Evolutionary conservation across 2,888 invertebrate genomes (phyloP), one percentile per base, ranked within the genome.

Genomic region (Saturnia japonica): DNA sequence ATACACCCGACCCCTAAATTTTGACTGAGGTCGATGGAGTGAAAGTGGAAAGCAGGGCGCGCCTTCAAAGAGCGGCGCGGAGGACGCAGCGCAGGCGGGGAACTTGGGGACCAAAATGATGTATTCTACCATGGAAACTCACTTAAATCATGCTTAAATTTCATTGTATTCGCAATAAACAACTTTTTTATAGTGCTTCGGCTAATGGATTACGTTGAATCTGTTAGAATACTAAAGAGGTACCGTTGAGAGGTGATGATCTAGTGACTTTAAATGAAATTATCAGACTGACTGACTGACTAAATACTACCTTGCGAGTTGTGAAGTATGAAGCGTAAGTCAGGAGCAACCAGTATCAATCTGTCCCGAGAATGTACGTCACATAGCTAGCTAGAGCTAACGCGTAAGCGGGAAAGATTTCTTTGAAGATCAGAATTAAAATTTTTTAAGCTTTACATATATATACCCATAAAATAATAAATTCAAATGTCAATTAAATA

Each of bases 1-100:
- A 67, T 70, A 51, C 71, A 70, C 66, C 60, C 71, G 78, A 75
- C 72, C 74, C 74, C 73, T 71, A 72, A 77, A 79, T 74, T 71
- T 72, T 68, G 67, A 60, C 54, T 47, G 73, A 73, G 71, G 75
- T 78, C 77, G 74, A 73, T 73, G 72, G 72, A 70, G 72, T 66
- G 74, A 69, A 67, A 45, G 25, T 42, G 71, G 67, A 51, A 69
- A 68, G 67, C 67, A 70, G 73, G 72, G 70, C 54, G 68, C 57
- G 47, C 68, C 67, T 51, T 67, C 70, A 51, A 71, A 72, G 34
- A 34, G 71, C 68, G 64, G 69, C 54, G 57, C 67, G 71, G 73
- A 69, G 69, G 43, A 67, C 57, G 47, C 68, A 60, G 69, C 66
- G 72, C 42, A 69, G 57, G 71, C 70, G 72, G 69, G 68, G 67